Evolutionary conservation across 1,140 invertebrate species (phyloP).

Genomic region (Branchinecta lynchi): DNA sequence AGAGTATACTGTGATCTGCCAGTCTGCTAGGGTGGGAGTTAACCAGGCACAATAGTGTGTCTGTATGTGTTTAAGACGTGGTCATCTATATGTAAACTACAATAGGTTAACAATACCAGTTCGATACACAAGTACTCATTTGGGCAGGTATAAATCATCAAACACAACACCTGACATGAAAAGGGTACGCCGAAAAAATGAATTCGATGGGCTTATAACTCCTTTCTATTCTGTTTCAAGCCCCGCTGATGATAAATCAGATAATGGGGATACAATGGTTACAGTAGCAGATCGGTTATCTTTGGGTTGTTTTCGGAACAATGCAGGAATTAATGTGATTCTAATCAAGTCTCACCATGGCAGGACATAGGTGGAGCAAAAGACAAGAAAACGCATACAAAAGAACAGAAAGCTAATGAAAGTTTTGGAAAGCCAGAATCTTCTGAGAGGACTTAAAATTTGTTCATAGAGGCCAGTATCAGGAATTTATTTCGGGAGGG

Average conservation of each 20-base stretch:
- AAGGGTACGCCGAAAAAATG: neutral
- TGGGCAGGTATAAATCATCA: neutral
- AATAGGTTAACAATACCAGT: conserved; percentile 1
- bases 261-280: neutral
- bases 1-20: too few relatives aligned
- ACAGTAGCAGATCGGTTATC: neutral
- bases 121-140: conserved; percentile 3
- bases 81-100: conserved; percentile 7
- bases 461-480: too few relatives aligned
- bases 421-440: too few relatives aligned
- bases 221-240: neutral
- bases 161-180: neutral
- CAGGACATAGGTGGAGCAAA: neutral
- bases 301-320: neutral
- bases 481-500: too few relatives aligned
- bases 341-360: neutral
- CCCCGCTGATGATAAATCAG: neutral
- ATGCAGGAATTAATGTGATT: neutral
- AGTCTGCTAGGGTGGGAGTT: too few relatives aligned
- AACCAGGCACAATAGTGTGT: neutral
- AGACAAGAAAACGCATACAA: neutral
- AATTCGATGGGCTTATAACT: neutral
- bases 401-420: neutral
- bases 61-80: conserved; percentile 2
- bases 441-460: too few relatives aligned